A percentile compares a stretch with the other conserved stretches of the same genome.
Evolutionary conservation across 2,888 invertebrate species (phyloP).

Genomic region (Pterostichus madidus): DNA sequence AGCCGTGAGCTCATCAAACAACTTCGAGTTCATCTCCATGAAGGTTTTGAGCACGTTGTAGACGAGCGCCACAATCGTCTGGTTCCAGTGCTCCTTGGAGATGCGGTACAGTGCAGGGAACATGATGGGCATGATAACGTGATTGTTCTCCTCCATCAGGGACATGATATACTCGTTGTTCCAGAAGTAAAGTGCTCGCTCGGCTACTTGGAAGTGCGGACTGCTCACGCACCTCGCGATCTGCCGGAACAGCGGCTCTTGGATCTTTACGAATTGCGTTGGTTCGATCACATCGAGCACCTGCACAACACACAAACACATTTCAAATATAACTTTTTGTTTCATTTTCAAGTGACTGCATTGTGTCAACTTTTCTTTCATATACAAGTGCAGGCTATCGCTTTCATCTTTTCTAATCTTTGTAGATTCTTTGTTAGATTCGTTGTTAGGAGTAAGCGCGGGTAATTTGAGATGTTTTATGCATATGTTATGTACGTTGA

Average conservation of each 20-base stretch:
- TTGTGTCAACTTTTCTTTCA: too few species aligned
- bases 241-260: slow-evolving; percentile 98
- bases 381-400: too few species aligned
- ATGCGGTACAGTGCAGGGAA: slow-evolving; percentile 99
- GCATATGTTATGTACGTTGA: too few species aligned
- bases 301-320: neutral
- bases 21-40: slow-evolving; percentile 99
- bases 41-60: slow-evolving; percentile 99
- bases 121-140: slow-evolving; percentile 99
- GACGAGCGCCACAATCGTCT: slow-evolving; percentile 99
- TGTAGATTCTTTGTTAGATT: too few species aligned
- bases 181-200: slow-evolving; percentile 99
- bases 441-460: too few species aligned
- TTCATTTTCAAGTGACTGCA: too few species aligned
- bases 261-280: slow-evolving; percentile 98
- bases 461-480: too few species aligned
- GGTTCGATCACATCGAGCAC: slow-evolving; percentile 99
- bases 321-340: neutral
- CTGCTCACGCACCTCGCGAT: slow-evolving; percentile 98
- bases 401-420: too few species aligned
- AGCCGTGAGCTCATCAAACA: slow-evolving; percentile 99
- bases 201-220: slow-evolving; percentile 99
- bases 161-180: slow-evolving; percentile 99
- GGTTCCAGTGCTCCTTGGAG: slow-evolving; percentile 99
- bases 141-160: slow-evolving; percentile 98